Percentiles rank a stretch among this genome's conserved stretches.
Conservation (phyloP, 2,113 vertebrate species). For the Oxyura jamaicensis region DNA sequence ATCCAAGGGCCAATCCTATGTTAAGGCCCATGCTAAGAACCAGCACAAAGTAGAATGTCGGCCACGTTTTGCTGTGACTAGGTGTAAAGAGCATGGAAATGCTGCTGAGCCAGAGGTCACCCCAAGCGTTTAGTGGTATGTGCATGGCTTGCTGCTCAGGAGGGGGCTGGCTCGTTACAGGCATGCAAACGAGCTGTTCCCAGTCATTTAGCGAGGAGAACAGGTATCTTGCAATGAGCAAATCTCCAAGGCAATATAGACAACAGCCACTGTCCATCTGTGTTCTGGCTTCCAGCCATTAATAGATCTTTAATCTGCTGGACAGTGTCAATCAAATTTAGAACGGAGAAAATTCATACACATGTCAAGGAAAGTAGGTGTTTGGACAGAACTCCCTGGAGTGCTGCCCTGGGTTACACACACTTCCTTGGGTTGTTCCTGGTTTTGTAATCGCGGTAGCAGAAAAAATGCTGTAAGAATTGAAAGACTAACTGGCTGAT, state of each 20-base stretch:
- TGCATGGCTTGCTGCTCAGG: rapidly evolving
- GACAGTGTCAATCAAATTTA: neutral
- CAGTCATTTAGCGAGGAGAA: neutral
- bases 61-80: neutral
- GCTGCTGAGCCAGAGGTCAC: neutral
- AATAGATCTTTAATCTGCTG: neutral
- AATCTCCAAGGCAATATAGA: neutral
- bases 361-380: neutral
- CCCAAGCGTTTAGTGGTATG: rapidly evolving
- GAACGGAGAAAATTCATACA: neutral
- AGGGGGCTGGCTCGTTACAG: neutral
- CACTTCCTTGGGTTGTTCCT: neutral
- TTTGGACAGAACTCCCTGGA: neutral
- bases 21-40: neutral
- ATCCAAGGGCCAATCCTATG: rapidly evolving
- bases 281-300: rapidly evolving
- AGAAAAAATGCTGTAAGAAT: neutral
- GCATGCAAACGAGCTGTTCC: neutral
- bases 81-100: neutral
- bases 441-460: neutral
- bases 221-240: neutral
- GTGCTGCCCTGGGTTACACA: neutral
- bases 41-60: rapidly evolving
- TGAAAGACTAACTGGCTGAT: neutral
- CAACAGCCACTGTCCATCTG: neutral